These are phyloP conservation scores for Andinoacara biseriatus DNA, from an alignment of 2,113 vertebrate genomes.

Conservation along the genomic window DNA sequence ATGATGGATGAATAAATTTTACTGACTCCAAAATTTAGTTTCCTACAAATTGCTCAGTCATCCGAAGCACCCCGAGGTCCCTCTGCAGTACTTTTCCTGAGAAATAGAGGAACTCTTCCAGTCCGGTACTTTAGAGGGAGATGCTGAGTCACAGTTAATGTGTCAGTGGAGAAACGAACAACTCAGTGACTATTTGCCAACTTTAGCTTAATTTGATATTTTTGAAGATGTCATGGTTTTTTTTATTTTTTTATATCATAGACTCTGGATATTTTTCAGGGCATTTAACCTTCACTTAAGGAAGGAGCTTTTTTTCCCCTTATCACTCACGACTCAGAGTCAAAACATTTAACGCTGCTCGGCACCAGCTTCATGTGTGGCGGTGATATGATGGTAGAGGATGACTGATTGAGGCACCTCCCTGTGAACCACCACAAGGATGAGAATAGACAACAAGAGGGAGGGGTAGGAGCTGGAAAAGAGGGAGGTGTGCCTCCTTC, in stretches of 20 bases:
- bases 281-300: background rate
- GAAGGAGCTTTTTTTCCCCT: background rate
- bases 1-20: background rate
- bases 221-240: too few species aligned
- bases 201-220: background rate
- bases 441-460: conserved; percentile 51
- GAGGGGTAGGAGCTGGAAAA: conserved; percentile 34
- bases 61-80: background rate
- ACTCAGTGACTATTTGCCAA: background rate
- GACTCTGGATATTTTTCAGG: background rate
- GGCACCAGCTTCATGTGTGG: background rate
- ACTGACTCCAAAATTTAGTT: background rate
- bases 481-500: conserved; percentile 34
- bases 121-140: background rate
- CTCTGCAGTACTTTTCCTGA: conserved; percentile 34
- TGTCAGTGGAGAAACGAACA: background rate
- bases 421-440: conserved; percentile 54
- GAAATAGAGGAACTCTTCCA: background rate
- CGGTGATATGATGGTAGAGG: conserved; percentile 16
- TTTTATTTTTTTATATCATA: too few species aligned
- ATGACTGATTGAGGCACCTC: conserved; percentile 40
- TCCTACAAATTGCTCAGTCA: conserved; percentile 17
- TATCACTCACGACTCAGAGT: background rate
- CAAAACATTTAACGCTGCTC: background rate
- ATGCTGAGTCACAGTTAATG: conserved; percentile 48